Percentiles rank a stretch among this genome's conserved stretches.
These are phyloP conservation scores for Leiothrix lutea DNA, from an alignment of 2,113 vertebrate species.

Conservation along the genomic window DNA sequence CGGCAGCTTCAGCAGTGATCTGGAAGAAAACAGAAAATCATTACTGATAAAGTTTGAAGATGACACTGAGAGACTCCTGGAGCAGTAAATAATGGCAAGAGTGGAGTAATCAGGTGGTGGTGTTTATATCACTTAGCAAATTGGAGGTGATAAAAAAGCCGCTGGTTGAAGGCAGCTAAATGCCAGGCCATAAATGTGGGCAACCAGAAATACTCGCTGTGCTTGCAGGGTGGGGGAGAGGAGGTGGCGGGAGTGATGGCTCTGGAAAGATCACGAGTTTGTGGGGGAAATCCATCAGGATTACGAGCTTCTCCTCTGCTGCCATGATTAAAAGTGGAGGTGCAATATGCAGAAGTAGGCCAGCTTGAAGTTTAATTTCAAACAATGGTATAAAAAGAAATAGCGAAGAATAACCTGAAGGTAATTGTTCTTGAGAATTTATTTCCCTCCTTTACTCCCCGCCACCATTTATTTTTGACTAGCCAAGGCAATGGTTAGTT, in stretches of 20 bases:
- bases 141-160: slow-evolving; percentile 40
- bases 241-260: background rate
- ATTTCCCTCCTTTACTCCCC: background rate
- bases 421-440: background rate
- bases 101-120: background rate
- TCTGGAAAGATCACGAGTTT: background rate
- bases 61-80: slow-evolving; percentile 17
- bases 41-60: slow-evolving; percentile 55
- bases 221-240: background rate
- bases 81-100: slow-evolving; percentile 35
- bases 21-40: slow-evolving; percentile 48
- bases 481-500: background rate
- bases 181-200: background rate
- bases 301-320: background rate
- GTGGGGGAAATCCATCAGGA: slow-evolving; percentile 3
- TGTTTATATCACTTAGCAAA: slow-evolving; percentile 44
- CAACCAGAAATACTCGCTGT: background rate
- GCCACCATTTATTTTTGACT: background rate
- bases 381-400: background rate
- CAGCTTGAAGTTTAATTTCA: background rate
- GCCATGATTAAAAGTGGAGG: background rate
- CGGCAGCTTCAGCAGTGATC: background rate
- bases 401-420: background rate
- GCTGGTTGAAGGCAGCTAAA: slow-evolving; percentile 18
- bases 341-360: background rate